Evolutionary conservation across 2,888 invertebrate genomes (phyloP), one percentile per base, ranked within the genome.

Genomic region (Amphipyra berbera): DNA sequence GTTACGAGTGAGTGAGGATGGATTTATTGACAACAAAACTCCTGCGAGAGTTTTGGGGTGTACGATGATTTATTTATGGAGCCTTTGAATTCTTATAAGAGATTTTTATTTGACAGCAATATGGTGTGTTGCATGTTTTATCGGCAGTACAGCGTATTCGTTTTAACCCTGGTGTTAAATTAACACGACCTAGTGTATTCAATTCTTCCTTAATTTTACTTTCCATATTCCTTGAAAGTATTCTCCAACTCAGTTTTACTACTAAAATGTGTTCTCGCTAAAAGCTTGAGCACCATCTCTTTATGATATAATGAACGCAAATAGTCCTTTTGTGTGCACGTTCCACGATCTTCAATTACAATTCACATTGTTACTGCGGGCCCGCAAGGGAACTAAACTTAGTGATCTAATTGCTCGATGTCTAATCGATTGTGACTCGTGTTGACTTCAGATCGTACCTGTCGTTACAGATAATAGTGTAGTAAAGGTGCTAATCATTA

Each of bases 11-110:
- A 85, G 82, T 84, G 82, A 73, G 82, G 82, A 86, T 79, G 76
- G 85, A 88, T 89, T 88, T 87, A 89, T 89, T 85, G 87, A 86
- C 85, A 88, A 86, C 85, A 82, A 82, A 76, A 79, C 79, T 80
- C 59, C 57, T 67, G 56, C 42, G 62, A 71, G 72, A 69, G 57
- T 75, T 78, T 68, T 48, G 49, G 67, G 50, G 35, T 62, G 40
- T 15, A 56, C 66, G 54, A 68, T 78, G 72, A 78, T 68, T 74
- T 78, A 74, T 74, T 66, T 65, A 73, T 49, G 8, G 47, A 48
- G 41, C 41, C 52, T 66, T 63, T 61, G 58, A 59, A 50, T 65
- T 73, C 45, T 54, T 54, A 21, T 52, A 38, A 27, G 35, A 48
- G 45, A 60, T 57, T 60, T 60, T 73, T 60, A 57, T 65, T 60